A percentile compares a stretch with the other conserved stretches of the same genome.
phyloP scores from a whole-genome alignment of 2,113 vertebrate genomes.

The Anhinga rufa region DNA sequence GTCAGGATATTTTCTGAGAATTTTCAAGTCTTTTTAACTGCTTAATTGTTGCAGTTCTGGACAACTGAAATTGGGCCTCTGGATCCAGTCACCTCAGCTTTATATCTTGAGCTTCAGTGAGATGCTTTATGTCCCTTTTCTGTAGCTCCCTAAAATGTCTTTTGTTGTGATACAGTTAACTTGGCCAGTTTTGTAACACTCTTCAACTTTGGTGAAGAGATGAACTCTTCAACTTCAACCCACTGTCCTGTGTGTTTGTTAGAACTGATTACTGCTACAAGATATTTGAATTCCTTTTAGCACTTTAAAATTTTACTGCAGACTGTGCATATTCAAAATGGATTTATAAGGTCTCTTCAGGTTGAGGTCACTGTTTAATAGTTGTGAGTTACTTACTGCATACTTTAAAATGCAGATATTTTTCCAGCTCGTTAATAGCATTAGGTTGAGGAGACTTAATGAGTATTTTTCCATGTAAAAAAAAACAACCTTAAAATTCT shows the following conservation, averaged over 20 bases:
- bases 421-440: neutral
- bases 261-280: neutral
- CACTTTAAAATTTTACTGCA: neutral
- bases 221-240: neutral
- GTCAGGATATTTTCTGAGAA: neutral
- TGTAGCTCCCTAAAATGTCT: neutral
- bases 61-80: neutral
- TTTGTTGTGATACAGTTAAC: neutral
- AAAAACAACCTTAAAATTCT: neutral
- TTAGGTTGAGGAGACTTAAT: neutral
- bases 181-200: neutral
- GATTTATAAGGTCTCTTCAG: neutral
- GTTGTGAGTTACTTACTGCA: neutral
- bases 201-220: neutral
- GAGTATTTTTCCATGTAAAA: neutral
- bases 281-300: neutral
- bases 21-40: neutral
- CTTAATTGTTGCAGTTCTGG: neutral
- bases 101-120: neutral
- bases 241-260: accelerated
- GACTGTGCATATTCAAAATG: neutral
- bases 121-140: neutral
- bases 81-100: neutral
- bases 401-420: neutral
- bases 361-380: neutral